These are phyloP conservation scores for Poeciliopsis paucimaculata DNA, from an alignment of 2,797 vertebrate species.

Conservation along the genomic window DNA sequence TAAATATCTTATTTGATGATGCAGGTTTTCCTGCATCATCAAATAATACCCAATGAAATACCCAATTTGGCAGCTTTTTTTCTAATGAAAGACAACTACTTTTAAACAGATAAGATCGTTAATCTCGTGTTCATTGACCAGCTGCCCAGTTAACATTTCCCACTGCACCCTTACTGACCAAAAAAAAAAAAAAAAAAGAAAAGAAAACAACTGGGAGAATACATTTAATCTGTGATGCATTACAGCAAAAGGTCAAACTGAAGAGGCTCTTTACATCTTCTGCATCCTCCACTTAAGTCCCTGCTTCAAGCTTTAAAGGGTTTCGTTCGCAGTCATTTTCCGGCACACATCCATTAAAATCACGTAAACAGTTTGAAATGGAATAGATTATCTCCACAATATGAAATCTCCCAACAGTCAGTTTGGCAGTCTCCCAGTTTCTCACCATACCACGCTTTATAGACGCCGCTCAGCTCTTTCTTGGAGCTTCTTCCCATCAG, in stretches of 20 bases:
- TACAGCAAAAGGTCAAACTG: constrained; percentile 20
- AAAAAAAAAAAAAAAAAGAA: not conserved
- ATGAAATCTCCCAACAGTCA: constrained; percentile 27
- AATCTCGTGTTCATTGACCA: not conserved
- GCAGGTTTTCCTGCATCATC: not conserved
- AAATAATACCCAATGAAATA: too few relatives aligned
- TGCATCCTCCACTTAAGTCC: constrained; percentile 22
- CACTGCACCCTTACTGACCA: not conserved
- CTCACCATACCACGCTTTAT: constrained; percentile 2
- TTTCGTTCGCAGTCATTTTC: constrained; percentile 14
- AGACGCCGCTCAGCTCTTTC: constrained; percentile 24
- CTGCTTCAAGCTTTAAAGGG: constrained; percentile 28
- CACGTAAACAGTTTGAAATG: constrained; percentile 2
- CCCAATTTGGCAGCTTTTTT: not conserved
- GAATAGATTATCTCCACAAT: constrained; percentile 24
- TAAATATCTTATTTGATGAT: not conserved
- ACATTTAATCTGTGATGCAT: constrained; percentile 27
- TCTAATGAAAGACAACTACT: not conserved
- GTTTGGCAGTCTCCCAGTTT: constrained; percentile 29
- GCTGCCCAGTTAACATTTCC: not conserved
- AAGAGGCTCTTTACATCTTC: constrained; percentile 19
- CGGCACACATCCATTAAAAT: not conserved
- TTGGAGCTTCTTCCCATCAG: constrained; percentile 39
- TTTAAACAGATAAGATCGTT: not conserved
- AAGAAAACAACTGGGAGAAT: not conserved